Evolutionary conservation across 2,113 vertebrate species (phyloP).

Genomic region (Tychaedon coryphoeus): DNA sequence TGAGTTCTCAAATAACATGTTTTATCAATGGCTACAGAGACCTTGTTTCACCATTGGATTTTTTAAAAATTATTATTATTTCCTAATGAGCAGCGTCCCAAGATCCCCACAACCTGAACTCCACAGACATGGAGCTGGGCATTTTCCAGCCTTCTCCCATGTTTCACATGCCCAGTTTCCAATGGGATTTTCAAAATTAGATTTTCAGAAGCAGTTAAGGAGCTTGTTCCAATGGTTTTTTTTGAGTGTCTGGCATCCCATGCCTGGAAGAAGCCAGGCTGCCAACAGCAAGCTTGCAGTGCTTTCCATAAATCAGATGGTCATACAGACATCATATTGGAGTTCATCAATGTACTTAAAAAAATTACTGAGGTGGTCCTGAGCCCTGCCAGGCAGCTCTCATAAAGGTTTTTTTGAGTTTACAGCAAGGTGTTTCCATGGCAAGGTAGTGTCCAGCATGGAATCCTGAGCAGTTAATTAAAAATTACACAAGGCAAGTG

Average conservation of each 20-base stretch:
- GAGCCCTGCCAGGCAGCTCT: not conserved
- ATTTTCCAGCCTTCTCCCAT: not conserved
- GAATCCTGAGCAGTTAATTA: not conserved
- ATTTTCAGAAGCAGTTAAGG: not conserved
- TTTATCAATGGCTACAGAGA: not conserved
- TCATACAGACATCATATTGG: not conserved
- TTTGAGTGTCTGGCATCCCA: not conserved
- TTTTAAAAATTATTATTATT: not conserved
- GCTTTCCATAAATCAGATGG: not conserved
- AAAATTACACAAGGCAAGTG: not conserved
- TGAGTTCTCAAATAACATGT: not conserved
- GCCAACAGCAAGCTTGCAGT: not conserved
- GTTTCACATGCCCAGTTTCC: not conserved
- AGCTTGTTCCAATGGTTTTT: not conserved
- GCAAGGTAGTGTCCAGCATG: not conserved
- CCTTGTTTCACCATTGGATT: not conserved
- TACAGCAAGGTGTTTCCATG: not conserved
- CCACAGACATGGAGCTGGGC: not conserved
- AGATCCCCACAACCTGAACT: not conserved
- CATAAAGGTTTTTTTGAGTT: not conserved
- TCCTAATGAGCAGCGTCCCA: not conserved
- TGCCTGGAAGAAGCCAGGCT: not conserved
- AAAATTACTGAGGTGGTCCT: not conserved
- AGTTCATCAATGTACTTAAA: not conserved
- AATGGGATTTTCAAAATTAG: not conserved